Conservation (phyloP, 2,888 invertebrate species). For the Pollenia labialis region DNA sequence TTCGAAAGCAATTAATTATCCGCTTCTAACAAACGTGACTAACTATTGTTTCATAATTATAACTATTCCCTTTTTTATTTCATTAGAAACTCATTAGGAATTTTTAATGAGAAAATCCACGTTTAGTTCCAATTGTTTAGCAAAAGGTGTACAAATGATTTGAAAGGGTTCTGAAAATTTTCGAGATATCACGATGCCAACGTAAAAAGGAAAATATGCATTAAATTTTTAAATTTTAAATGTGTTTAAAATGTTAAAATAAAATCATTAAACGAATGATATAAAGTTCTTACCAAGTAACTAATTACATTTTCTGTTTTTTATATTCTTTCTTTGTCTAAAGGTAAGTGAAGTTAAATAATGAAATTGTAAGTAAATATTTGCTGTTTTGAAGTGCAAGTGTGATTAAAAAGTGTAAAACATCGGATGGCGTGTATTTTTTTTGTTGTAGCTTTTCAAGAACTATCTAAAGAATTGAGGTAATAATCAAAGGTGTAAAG, state of each 20-base stretch:
- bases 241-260: neutral
- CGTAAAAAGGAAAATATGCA: conserved; percentile 3
- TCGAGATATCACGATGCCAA: neutral
- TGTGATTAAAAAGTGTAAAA: neutral
- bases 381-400: neutral
- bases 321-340: too few relatives aligned
- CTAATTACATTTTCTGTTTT: neutral
- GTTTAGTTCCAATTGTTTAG: conserved; percentile 3
- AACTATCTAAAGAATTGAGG: neutral
- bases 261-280: neutral
- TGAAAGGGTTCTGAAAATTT: neutral
- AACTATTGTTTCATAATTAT: neutral
- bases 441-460: neutral
- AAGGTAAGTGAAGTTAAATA: neutral
- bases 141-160: conserved; percentile 31
- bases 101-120: conserved; percentile 30
- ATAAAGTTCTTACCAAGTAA: neutral
- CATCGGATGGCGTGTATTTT: neutral
- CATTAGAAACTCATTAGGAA: conserved; percentile 25
- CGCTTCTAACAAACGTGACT: conserved; percentile 29
- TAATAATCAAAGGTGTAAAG: conserved; percentile 6
- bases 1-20: conserved; percentile 24
- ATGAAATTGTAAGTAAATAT: conserved; percentile 12
- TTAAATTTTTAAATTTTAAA: conserved; percentile 17
- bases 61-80: neutral